These are phyloP conservation scores for Papilio xuthus DNA, from an alignment of 1,140 invertebrate species.

Conservation along the genomic window DNA sequence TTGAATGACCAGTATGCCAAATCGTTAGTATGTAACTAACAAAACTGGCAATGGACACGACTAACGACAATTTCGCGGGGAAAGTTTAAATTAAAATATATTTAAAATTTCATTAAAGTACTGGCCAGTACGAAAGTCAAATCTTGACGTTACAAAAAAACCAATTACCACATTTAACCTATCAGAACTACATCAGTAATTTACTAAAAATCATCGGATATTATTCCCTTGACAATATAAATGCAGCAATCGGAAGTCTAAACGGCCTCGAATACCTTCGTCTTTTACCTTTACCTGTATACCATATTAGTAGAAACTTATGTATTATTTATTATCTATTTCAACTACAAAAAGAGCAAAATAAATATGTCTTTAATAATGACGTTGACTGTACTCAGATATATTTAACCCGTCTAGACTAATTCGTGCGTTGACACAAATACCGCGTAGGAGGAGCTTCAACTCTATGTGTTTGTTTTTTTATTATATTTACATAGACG, in stretches of 20 bases:
- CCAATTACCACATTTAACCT: too few species aligned
- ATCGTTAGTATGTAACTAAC: neutral
- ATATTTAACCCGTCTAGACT: slow-evolving; percentile 37
- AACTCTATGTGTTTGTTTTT: slow-evolving; percentile 22
- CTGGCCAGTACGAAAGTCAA: neutral
- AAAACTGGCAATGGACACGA: slow-evolving; percentile 1
- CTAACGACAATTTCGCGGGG: neutral
- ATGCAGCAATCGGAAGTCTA: too few species aligned
- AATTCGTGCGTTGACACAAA: slow-evolving; percentile 34
- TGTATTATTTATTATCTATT: too few species aligned
- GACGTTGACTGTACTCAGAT: slow-evolving; percentile 27
- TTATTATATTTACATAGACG: slow-evolving; percentile 12
- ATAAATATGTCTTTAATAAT: neutral
- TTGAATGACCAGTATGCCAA: slow-evolving; percentile 40
- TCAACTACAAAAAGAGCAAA: too few species aligned
- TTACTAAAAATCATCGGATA: too few species aligned
- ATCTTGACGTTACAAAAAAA: neutral
- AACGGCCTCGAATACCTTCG: too few species aligned
- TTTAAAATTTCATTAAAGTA: slow-evolving; percentile 6
- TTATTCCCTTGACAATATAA: too few species aligned
- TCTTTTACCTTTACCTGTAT: too few species aligned
- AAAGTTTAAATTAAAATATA: neutral
- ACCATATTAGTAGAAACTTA: too few species aligned
- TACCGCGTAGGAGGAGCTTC: slow-evolving; percentile 3
- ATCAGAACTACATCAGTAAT: too few species aligned